phyloP scores from a whole-genome alignment of 2,888 invertebrate species.

The Oxycera nigricornis region DNA sequence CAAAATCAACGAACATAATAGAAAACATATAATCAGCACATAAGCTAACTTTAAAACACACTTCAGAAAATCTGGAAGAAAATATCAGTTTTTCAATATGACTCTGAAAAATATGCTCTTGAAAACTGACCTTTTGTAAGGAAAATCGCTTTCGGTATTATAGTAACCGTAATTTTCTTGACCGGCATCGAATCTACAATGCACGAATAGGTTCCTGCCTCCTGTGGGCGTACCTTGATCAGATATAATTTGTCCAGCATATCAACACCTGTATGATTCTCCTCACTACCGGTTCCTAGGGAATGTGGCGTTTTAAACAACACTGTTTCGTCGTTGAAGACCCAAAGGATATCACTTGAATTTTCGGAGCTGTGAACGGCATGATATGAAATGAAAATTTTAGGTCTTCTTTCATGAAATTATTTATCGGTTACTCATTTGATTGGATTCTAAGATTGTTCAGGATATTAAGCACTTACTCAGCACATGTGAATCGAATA shows the following conservation, averaged over 20 bases:
- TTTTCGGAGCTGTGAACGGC: slow-evolving; percentile 15
- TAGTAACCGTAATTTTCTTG: slow-evolving; percentile 23
- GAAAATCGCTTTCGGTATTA: slow-evolving; percentile 38
- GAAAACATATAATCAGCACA: slow-evolving; percentile 29
- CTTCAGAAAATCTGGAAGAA: slow-evolving; percentile 25
- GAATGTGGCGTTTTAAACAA: slow-evolving; percentile 27
- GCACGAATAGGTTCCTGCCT: slow-evolving; percentile 41
- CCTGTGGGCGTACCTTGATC: not conserved
- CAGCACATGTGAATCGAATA: slow-evolving; percentile 31
- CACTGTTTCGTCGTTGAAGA: slow-evolving; percentile 28
- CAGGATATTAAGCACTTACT: too few relatives aligned
- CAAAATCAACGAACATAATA: slow-evolving; percentile 36
- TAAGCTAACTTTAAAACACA: slow-evolving; percentile 29
- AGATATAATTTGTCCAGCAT: slow-evolving; percentile 18
- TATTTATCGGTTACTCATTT: not conserved
- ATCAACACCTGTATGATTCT: slow-evolving; percentile 40
- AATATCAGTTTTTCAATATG: not conserved
- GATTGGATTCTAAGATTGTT: not conserved
- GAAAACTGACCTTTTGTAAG: slow-evolving; percentile 32
- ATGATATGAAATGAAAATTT: not conserved
- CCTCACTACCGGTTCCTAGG: slow-evolving; percentile 31
- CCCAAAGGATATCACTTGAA: slow-evolving; percentile 39
- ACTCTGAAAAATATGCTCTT: not conserved
- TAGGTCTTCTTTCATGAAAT: not conserved
- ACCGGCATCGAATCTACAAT: slow-evolving; percentile 39